Evolutionary conservation across 2,888 invertebrate genomes (phyloP).

Genomic region (Thera obeliscata): DNA sequence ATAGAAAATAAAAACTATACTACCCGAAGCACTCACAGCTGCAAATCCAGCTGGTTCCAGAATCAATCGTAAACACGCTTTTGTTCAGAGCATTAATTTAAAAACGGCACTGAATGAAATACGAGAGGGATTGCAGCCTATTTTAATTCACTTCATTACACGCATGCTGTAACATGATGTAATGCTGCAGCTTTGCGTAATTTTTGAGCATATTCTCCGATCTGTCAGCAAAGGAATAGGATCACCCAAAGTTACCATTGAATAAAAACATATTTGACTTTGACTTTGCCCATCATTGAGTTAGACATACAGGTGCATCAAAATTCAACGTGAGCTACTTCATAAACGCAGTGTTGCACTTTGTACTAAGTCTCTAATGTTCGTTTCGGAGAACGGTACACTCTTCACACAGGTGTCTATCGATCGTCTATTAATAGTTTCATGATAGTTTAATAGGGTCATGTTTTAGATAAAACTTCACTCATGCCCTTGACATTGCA

Average conservation of each 20-base stretch:
- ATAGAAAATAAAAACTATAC: conserved; percentile 17
- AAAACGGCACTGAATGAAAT: conserved; percentile 25
- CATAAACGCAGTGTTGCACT: background rate
- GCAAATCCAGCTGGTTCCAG: conserved; percentile 33
- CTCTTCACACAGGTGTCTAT: no score
- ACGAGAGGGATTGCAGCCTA: conserved; percentile 12
- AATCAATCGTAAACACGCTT: conserved; percentile 31
- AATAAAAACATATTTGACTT: no score
- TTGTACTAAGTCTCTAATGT: background rate
- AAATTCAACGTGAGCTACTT: background rate
- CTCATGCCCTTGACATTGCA: conserved; percentile 14
- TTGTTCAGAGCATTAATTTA: conserved; percentile 25
- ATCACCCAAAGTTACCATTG: no score
- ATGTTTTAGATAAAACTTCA: background rate
- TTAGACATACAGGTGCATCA: background rate
- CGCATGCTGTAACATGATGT: conserved; percentile 5
- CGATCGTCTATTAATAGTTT: no score
- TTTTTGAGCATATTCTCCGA: background rate
- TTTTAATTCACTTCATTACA: conserved; percentile 21
- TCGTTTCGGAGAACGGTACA: no score
- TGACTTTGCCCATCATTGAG: no score
- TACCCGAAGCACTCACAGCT: conserved; percentile 29
- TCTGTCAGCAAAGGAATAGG: background rate
- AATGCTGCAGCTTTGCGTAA: background rate
- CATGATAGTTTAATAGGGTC: no score